A percentile compares a stretch with the other conserved stretches of the same genome.
These are phyloP conservation scores for Amphipyra tragopoginis DNA, from an alignment of 2,888 invertebrate genomes.

Conservation along the genomic window DNA sequence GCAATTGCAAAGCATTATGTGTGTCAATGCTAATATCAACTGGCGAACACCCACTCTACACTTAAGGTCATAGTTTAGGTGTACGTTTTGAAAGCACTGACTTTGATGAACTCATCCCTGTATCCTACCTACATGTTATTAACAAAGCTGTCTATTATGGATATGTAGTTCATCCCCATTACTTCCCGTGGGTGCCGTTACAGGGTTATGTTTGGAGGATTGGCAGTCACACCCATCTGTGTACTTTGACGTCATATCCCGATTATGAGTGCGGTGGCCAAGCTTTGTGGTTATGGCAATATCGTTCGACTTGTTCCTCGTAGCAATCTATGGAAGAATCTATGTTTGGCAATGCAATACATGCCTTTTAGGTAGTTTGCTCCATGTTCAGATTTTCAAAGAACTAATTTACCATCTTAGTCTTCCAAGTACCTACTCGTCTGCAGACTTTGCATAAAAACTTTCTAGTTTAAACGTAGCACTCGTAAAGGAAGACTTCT, in stretches of 20 bases:
- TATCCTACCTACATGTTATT: no score
- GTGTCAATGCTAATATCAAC: slow-evolving; percentile 84
- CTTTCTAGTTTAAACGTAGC: slow-evolving; percentile 25
- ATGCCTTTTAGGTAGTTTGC: not conserved
- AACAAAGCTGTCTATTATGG: no score
- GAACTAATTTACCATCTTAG: slow-evolving; percentile 12
- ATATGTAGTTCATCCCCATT: no score
- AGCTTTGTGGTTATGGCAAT: not conserved
- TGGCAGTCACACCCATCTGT: slow-evolving; percentile 42
- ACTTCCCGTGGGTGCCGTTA: not conserved
- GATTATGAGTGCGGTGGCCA: slow-evolving; percentile 24
- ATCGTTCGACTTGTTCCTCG: slow-evolving; percentile 2
- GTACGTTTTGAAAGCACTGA: slow-evolving; percentile 70
- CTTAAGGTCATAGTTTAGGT: slow-evolving; percentile 77
- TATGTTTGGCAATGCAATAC: not conserved
- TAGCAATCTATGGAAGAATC: not conserved
- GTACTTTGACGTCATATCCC: slow-evolving; percentile 34
- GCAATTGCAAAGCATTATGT: slow-evolving; percentile 76
- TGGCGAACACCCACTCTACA: slow-evolving; percentile 75
- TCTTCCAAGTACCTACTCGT: slow-evolving; percentile 23
- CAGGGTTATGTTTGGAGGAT: slow-evolving; percentile 11
- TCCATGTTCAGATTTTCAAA: not conserved
- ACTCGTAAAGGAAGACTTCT: slow-evolving; percentile 37
- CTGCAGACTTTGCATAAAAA: slow-evolving; percentile 27
- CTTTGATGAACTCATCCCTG: slow-evolving; percentile 69